Conservation (phyloP, 2,797 vertebrate genomes). For the Tauraco hartlaubi region DNA sequence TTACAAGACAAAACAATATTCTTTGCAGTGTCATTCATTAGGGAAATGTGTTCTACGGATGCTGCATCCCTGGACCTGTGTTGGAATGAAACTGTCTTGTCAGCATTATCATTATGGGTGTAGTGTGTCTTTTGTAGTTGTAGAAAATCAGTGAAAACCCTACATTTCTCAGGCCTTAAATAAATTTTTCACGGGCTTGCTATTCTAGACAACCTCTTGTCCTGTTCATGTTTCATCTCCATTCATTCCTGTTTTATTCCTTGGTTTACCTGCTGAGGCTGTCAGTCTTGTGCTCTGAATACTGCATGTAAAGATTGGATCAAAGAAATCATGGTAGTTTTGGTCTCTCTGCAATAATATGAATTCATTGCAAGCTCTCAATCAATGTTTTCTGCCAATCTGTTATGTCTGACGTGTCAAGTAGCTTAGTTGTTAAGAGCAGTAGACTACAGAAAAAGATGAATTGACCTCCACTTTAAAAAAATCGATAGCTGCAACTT, state of each 20-base stretch:
- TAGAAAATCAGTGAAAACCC: not conserved
- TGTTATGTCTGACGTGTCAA: not conserved
- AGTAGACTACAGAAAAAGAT: not conserved
- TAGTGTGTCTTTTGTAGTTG: not conserved
- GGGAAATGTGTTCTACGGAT: not conserved
- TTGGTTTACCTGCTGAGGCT: not conserved
- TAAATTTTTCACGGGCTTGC: not conserved
- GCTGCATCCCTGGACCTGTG: not conserved
- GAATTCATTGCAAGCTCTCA: not conserved
- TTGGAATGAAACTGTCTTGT: not conserved
- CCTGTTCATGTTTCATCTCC: not conserved
- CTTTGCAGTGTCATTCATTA: not conserved
- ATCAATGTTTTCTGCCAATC: not conserved
- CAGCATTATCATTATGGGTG: not conserved
- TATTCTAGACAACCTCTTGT: not conserved
- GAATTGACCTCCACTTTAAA: not conserved
- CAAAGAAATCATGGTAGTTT: accelerated
- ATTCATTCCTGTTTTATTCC: not conserved
- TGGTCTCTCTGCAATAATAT: not conserved
- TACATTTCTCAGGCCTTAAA: not conserved
- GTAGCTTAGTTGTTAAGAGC: not conserved
- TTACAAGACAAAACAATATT: not conserved
- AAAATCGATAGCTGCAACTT: not conserved
- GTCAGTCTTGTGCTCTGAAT: not conserved
- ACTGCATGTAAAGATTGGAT: not conserved